These are phyloP conservation scores for Gymnorhina tibicen DNA, from an alignment of 2,113 vertebrate genomes.

Conservation along the genomic window DNA sequence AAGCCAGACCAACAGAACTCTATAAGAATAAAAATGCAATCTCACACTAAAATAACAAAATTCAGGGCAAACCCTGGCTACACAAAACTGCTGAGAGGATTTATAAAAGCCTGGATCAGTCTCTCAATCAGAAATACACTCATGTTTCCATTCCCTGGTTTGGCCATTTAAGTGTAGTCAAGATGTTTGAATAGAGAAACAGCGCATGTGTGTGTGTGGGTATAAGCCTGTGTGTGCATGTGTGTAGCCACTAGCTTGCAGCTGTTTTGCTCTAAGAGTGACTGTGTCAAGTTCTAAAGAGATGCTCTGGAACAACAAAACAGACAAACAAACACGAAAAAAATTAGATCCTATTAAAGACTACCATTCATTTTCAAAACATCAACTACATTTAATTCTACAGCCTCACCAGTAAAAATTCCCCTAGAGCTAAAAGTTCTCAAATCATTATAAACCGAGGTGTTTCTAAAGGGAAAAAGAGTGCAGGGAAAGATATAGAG, in stretches of 20 bases:
- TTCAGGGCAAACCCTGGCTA: not conserved
- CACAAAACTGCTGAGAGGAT: not conserved
- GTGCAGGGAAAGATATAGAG: not conserved
- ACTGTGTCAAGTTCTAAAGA: not conserved
- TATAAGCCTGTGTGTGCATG: not conserved
- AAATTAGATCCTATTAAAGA: not conserved
- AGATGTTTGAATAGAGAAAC: not conserved
- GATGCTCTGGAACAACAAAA: not conserved
- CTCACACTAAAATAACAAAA: not conserved
- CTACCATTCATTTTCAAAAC: not conserved
- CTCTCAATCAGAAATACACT: not conserved
- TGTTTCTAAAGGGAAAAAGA: not conserved
- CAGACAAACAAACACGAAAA: not conserved
- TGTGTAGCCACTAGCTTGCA: not conserved
- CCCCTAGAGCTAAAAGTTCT: not conserved
- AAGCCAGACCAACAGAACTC: slow-evolving; percentile 12
- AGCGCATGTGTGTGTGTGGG: not conserved
- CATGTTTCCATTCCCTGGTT: not conserved
- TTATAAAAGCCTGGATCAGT: not conserved
- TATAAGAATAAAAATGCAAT: not conserved
- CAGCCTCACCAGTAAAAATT: not conserved
- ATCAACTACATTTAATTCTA: not conserved
- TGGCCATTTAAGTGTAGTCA: not conserved
- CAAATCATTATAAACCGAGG: not conserved
- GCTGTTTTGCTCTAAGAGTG: not conserved